A percentile compares a stretch with the other conserved stretches of the same genome.
Evolutionary conservation across 2,797 vertebrate genomes (phyloP).

Genomic region (Crax fasciolata): DNA sequence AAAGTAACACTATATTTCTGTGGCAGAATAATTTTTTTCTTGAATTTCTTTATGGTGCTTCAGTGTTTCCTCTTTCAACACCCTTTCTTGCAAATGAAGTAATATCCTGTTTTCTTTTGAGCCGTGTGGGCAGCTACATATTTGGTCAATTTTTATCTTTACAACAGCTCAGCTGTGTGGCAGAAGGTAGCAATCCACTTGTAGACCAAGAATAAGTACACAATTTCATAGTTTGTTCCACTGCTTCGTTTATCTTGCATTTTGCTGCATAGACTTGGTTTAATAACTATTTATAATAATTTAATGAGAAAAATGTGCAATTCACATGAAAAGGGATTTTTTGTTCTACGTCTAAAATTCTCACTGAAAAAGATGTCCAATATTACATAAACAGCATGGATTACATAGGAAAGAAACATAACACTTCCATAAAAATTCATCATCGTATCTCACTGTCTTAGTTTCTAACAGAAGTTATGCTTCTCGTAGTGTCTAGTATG

Average conservation of each 20-base stretch:
- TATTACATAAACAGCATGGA: neutral
- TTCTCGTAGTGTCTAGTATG: conserved; percentile 5
- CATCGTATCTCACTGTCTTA: neutral
- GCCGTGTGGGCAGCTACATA: neutral
- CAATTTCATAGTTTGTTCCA: neutral
- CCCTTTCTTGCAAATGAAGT: neutral
- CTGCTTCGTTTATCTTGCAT: neutral
- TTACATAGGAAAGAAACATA: neutral
- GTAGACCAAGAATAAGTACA: neutral
- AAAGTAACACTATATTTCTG: neutral
- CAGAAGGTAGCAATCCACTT: neutral
- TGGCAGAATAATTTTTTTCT: neutral
- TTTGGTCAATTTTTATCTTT: neutral
- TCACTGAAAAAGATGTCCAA: neutral
- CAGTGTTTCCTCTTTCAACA: neutral
- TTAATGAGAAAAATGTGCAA: neutral
- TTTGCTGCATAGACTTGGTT: too few species aligned
- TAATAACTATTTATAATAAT: neutral
- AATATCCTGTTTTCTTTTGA: neutral
- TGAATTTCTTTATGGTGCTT: neutral
- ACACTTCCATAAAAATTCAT: neutral
- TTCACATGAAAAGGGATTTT: neutral
- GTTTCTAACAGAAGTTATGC: too few species aligned
- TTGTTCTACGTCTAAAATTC: neutral
- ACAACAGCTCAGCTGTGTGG: neutral